Evolutionary conservation across 35 echinoderm and acorn worm genomes (phyloP).

Genomic region (Anneissia japonica): DNA sequence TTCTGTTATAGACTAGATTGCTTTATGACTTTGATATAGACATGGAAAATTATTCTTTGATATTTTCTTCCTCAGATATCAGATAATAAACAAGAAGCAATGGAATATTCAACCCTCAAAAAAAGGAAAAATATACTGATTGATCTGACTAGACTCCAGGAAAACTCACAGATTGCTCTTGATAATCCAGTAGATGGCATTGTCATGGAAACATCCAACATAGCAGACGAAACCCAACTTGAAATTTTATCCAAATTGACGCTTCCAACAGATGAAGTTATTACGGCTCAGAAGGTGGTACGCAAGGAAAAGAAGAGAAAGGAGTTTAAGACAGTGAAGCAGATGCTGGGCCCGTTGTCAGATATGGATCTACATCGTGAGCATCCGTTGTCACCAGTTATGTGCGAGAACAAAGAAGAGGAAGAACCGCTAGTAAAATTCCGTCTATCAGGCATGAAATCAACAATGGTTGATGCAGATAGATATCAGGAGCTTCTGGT

Average conservation of each 20-base stretch:
- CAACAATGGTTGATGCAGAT: slow-evolving; percentile 45
- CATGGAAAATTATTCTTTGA: too few species aligned
- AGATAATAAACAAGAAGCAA: too few species aligned
- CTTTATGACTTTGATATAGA: too few species aligned
- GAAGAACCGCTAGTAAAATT: slow-evolving; percentile 54
- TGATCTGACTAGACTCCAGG: slow-evolving; percentile 58
- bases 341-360: slow-evolving; percentile 74
- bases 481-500: slow-evolving; percentile 62
- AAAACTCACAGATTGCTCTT: slow-evolving; percentile 18
- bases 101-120: slow-evolving; percentile 3
- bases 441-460: slow-evolving; percentile 56
- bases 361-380: slow-evolving; percentile 47
- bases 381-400: neutral
- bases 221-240: neutral
- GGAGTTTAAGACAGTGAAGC: slow-evolving; percentile 48
- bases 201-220: slow-evolving; percentile 20
- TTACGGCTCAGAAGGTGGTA: neutral
- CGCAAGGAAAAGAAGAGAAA: slow-evolving; percentile 45
- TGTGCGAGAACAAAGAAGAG: slow-evolving; percentile 19
- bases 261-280: neutral
- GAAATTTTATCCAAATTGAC: neutral
- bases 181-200: slow-evolving; percentile 13
- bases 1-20: too few species aligned
- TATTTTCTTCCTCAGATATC: too few species aligned
- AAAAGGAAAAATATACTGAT: slow-evolving; percentile 63